These are phyloP conservation scores for Addax nasomaculatus DNA, from an alignment of 2,113 vertebrate species.

Conservation along the genomic window DNA sequence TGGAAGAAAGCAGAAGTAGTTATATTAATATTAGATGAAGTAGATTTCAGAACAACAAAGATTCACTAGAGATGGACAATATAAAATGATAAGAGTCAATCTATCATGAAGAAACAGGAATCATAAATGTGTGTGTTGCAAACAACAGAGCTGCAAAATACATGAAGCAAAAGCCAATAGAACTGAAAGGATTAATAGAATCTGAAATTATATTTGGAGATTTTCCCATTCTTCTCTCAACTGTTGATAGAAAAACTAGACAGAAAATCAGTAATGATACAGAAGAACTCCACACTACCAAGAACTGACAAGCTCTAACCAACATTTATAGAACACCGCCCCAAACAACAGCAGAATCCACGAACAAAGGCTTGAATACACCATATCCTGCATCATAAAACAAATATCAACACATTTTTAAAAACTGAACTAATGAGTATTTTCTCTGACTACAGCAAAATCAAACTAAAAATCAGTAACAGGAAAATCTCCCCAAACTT, in stretches of 20 bases:
- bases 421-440: neutral
- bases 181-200: neutral
- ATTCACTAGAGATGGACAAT: neutral
- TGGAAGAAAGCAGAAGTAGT: neutral
- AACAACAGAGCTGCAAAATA: neutral
- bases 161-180: neutral
- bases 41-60: neutral
- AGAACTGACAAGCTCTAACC: neutral
- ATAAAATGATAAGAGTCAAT: neutral
- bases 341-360: neutral
- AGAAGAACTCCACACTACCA: neutral
- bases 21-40: neutral
- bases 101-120: neutral
- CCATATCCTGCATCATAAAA: neutral
- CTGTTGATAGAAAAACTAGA: neutral
- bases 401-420: neutral
- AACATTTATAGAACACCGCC: neutral
- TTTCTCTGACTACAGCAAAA: neutral
- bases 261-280: neutral
- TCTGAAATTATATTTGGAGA: neutral
- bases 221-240: neutral
- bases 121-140: neutral
- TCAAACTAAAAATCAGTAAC: neutral
- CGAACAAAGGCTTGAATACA: neutral
- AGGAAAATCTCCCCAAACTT: neutral